Percentiles rank a stretch among this genome's conserved stretches.
These are phyloP conservation scores for Labeo rohita DNA, from an alignment of 2,113 vertebrate species.

Conservation along the genomic window DNA sequence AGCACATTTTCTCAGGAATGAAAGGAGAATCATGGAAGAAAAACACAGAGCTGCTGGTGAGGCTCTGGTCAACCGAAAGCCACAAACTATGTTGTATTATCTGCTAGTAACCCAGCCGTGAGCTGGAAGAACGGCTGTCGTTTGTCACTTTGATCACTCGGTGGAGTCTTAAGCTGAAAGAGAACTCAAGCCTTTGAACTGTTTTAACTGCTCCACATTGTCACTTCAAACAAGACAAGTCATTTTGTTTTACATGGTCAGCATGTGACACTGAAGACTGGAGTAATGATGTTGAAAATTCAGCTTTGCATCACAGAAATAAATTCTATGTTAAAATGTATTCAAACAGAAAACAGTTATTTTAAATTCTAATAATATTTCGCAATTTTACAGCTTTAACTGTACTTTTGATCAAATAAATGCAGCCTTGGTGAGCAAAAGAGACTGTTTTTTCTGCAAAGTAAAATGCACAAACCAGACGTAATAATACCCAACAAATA, in stretches of 20 bases:
- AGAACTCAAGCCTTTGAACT: constrained; percentile 23
- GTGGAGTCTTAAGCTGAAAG: constrained; percentile 47
- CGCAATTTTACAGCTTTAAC: too few relatives aligned
- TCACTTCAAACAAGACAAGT: constrained; percentile 11
- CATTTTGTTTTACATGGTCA: background rate
- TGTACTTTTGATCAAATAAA: too few relatives aligned
- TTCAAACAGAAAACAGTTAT: background rate
- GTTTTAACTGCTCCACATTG: constrained; percentile 54
- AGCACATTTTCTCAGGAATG: background rate
- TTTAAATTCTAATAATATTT: background rate
- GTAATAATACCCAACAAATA: too few relatives aligned
- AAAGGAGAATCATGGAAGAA: constrained; percentile 16
- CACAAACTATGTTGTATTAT: constrained; percentile 71
- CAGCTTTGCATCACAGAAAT: background rate
- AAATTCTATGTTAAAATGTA: background rate
- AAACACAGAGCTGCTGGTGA: constrained; percentile 51
- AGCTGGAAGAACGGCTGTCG: constrained; percentile 50
- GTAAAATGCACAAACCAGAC: too few relatives aligned
- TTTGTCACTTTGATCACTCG: constrained; percentile 61
- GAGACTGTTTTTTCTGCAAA: too few relatives aligned
- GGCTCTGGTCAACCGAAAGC: constrained; percentile 69
- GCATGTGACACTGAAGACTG: background rate
- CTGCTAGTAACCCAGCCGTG: constrained; percentile 62
- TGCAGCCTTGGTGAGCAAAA: too few relatives aligned
- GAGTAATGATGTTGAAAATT: background rate